Conservation (phyloP, 1,140 invertebrate genomes). For the Drosophila burlai region DNA sequence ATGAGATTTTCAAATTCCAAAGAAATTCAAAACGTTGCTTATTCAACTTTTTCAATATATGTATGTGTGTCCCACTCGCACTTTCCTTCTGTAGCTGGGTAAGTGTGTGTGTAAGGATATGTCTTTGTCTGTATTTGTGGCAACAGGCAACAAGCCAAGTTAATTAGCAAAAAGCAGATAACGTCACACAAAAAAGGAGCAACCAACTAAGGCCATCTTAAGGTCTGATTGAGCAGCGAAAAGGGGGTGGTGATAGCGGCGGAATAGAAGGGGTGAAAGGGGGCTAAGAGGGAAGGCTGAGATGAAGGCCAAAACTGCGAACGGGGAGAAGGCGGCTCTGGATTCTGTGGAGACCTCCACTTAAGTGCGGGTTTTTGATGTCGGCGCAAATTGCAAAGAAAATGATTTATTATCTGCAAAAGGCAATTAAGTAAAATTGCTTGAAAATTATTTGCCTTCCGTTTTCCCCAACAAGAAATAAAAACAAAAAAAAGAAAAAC, state of each 20-base stretch:
- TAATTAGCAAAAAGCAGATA: conserved; percentile 82
- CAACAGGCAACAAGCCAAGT: conserved; percentile 72
- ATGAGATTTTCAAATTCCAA: conserved; percentile 75
- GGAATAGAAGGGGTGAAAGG: not conserved
- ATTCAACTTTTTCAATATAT: conserved; percentile 42
- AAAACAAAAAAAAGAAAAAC: not conserved
- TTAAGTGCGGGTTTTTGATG: conserved; percentile 60
- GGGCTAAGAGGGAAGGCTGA: not conserved
- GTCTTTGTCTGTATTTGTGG: conserved; percentile 37
- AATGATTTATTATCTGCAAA: conserved; percentile 80
- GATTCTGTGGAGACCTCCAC: conserved; percentile 39
- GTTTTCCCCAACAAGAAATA: not conserved
- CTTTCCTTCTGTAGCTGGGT: not conserved
- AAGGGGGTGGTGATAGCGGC: conserved; percentile 7
- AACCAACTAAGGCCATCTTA: conserved; percentile 68
- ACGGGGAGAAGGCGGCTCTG: not conserved
- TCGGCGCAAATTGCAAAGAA: conserved; percentile 68
- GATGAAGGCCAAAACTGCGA: conserved; percentile 8
- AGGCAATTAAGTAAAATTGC: conserved; percentile 79
- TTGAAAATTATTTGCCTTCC: conserved; percentile 68
- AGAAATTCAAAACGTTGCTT: conserved; percentile 65
- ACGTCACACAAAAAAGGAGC: conserved; percentile 77
- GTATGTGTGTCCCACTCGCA: conserved; percentile 16
- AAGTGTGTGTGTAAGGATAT: conserved; percentile 17
- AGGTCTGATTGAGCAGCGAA: conserved; percentile 39